Percentiles rank a stretch among this genome's conserved stretches.
phyloP scores from a whole-genome alignment of 1,140 invertebrate species.

The Drosophila rhopaloa region DNA sequence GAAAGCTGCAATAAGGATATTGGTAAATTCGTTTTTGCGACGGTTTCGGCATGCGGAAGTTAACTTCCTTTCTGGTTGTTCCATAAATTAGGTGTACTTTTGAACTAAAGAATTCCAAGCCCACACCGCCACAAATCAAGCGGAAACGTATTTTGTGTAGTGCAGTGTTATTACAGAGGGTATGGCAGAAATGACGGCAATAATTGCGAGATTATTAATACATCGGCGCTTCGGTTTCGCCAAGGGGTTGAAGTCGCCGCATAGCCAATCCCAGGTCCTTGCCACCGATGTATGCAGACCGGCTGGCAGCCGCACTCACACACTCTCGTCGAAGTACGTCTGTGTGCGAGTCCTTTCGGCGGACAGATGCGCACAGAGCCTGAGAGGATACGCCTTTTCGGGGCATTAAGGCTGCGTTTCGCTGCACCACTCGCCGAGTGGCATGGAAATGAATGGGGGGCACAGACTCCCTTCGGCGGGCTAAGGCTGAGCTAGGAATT shows the following conservation, averaged over 20 bases:
- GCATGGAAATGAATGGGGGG: constrained; percentile 16
- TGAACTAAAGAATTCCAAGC: too few species aligned
- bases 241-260: constrained; percentile 63
- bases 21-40: too few species aligned
- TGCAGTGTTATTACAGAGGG: constrained; percentile 10
- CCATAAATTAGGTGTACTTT: not conserved
- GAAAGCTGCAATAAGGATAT: too few species aligned
- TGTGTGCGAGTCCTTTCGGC: constrained; percentile 30
- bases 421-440: constrained; percentile 32
- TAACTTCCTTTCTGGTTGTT: too few species aligned
- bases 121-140: not conserved
- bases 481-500: constrained; percentile 63
- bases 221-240: constrained; percentile 32
- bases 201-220: constrained; percentile 51
- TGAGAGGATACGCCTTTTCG: constrained; percentile 66
- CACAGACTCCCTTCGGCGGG: constrained; percentile 59
- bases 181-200: constrained; percentile 24
- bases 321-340: constrained; percentile 15
- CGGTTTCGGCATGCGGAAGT: too few species aligned
- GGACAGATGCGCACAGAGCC: constrained; percentile 62
- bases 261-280: constrained; percentile 72
- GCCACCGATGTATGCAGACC: constrained; percentile 59
- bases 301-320: constrained; percentile 29
- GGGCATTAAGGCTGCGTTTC: constrained; percentile 44
- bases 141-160: constrained; percentile 4